Conservation (phyloP, 2,888 invertebrate genomes). For the Leucania comma region DNA sequence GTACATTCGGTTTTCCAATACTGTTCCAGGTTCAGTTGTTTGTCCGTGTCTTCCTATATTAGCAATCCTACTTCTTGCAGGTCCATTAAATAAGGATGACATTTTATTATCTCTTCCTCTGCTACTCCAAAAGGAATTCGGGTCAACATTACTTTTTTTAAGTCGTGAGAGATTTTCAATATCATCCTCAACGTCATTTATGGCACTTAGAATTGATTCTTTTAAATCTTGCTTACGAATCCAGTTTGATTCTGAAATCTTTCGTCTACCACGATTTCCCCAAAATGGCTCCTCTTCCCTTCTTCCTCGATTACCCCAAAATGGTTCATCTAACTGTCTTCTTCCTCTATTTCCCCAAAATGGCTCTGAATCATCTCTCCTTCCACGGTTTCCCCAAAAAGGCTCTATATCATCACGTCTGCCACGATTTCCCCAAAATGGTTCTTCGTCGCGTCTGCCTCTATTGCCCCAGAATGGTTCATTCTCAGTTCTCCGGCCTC, state of each 20-base stretch:
- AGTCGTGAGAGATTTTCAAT: conserved; percentile 76
- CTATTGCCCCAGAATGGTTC: conserved; percentile 80
- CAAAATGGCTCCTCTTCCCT: conserved; percentile 82
- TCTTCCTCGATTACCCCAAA: conserved; percentile 87
- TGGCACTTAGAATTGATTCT: conserved; percentile 74
- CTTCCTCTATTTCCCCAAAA: conserved; percentile 82
- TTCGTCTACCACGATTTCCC: conserved; percentile 84
- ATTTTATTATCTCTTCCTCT: conserved; percentile 77
- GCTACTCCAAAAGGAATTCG: conserved; percentile 75
- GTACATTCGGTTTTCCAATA: conserved; percentile 83
- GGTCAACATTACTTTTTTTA: conserved; percentile 64
- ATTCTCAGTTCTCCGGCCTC: conserved; percentile 70
- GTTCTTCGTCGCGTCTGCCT: conserved; percentile 80
- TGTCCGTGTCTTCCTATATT: conserved; percentile 59
- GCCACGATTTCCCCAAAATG: conserved; percentile 89
- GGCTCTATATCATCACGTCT: conserved; percentile 75
- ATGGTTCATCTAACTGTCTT: conserved; percentile 76
- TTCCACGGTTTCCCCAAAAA: conserved; percentile 78
- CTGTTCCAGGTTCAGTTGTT: conserved; percentile 73
- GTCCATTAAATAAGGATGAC: conserved; percentile 72
- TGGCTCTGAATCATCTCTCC: conserved; percentile 70
- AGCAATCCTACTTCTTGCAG: conserved; percentile 57
- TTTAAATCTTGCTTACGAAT: conserved; percentile 74
- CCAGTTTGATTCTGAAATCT: conserved; percentile 72
- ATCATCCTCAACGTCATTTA: conserved; percentile 75